Percentiles rank a stretch among this genome's conserved stretches.
Conservation (phyloP, 2,113 vertebrate species). For the Hyla sarda region DNA sequence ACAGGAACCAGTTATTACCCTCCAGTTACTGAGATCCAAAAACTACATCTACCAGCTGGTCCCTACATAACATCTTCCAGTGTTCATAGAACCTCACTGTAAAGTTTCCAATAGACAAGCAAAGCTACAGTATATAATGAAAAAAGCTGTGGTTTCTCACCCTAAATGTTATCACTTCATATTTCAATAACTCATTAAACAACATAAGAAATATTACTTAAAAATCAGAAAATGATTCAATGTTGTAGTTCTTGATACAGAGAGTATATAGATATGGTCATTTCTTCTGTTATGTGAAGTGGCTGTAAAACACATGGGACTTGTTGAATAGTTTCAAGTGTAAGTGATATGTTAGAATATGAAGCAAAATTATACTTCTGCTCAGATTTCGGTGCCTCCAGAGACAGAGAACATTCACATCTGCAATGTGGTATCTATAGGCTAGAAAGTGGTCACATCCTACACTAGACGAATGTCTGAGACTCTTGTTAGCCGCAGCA, state of each 20-base stretch:
- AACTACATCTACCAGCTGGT: too few species aligned
- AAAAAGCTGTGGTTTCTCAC: not conserved
- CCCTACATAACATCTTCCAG: too few species aligned
- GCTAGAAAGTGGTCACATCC: slow-evolving; percentile 18
- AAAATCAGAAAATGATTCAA: not conserved
- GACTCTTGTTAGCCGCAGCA: slow-evolving; percentile 41
- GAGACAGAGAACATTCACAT: slow-evolving; percentile 48
- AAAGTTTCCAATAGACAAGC: not conserved
- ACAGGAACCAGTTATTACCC: too few species aligned
- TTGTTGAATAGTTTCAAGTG: slow-evolving; percentile 51
- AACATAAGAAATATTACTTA: not conserved
- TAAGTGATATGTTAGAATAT: slow-evolving; percentile 54
- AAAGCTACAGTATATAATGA: too few species aligned
- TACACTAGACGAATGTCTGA: not conserved
- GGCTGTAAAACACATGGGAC: slow-evolving; percentile 50
- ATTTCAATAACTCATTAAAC: not conserved
- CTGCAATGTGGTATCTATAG: slow-evolving; percentile 49
- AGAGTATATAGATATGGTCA: slow-evolving; percentile 2
- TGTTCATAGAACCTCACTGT: too few species aligned
- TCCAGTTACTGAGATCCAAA: too few species aligned
- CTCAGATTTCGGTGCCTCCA: slow-evolving; percentile 47
- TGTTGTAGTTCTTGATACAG: not conserved
- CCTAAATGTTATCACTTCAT: not conserved
- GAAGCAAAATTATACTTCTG: slow-evolving; percentile 48
- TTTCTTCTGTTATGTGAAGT: slow-evolving; percentile 34